Base-by-base conservation (phyloP, 2,113 vertebrate species). In the Mugil cephalus region DNA sequence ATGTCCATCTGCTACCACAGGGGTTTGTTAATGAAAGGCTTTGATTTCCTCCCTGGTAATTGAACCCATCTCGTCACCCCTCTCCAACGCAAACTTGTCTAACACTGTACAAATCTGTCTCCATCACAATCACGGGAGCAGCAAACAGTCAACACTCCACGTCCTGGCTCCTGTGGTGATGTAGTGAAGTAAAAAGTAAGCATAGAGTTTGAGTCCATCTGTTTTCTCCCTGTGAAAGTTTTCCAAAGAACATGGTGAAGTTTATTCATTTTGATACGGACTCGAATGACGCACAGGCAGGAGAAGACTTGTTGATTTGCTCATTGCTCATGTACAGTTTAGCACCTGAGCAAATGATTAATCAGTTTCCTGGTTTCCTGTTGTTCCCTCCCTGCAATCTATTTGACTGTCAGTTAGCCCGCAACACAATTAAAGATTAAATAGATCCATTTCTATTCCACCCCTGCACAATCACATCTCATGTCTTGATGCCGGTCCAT, bases 121-220 rank as follows among this genome's bases (percentile, higher is more conserved):
- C 71, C 77, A 86, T 76, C 66, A 80, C 74, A 83, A 59, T 76
- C 68, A 89, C 77, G 69, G 67, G 17, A 62, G 60, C 65, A 69
- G 79, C 74, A 81, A 83, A 77, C 74, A 83, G 82, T 82, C 73
- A 86, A 77, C 79, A 81, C 62, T 62, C 39, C 62, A 65, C 63
- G 53, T 80, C 67, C 42, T 42, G 54, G 47, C 55, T 78, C 43
- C 42, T 48, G 58, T 56, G 39, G 73, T 66, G 70, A 73, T 46
- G 80, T 59, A 76, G 24, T 21, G 7, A 73, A 59, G 3, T 47
- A 34, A 76, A 59, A 69, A 34, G 15, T 15, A 50, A 35, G n/a
- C 53, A 70, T 58, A 63, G 71, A 58, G 38, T 47, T 68, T 60
- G 58, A 47, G 19, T 45, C 56, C 62, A 48, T 10, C 53, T 15